Evolutionary conservation across 2,797 vertebrate genomes (phyloP).

Genomic region (Acanthiza pusilla): DNA sequence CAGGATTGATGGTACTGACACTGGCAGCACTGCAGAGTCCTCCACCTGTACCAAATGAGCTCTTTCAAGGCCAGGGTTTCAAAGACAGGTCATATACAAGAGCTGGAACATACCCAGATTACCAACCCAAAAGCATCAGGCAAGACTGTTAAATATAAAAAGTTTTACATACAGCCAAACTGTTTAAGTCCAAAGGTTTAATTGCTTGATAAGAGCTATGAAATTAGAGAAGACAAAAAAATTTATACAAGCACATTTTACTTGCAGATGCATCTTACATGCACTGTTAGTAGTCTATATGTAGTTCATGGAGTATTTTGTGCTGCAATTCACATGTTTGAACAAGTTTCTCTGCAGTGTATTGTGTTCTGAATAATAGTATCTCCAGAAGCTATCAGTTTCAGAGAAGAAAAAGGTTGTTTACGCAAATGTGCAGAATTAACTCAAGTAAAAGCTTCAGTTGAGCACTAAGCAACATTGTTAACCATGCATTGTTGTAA

Average conservation of each 20-base stretch:
- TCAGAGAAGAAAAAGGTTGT: background rate
- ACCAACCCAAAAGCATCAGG: background rate
- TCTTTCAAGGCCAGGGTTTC: background rate
- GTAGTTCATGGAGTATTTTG: background rate
- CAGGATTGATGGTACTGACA: accelerated
- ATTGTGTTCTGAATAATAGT: background rate
- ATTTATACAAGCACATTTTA: background rate
- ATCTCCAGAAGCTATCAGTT: background rate
- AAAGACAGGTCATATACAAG: background rate
- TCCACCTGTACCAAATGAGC: background rate
- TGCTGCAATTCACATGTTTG: background rate
- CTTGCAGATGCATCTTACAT: background rate
- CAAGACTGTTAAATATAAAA: background rate
- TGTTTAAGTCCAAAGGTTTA: background rate
- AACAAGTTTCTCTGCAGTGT: background rate
- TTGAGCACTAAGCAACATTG: background rate
- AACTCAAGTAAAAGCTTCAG: background rate
- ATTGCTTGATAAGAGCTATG: background rate
- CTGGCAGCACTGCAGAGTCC: background rate
- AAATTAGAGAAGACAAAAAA: background rate
- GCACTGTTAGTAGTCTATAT: no score
- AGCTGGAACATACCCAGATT: background rate
- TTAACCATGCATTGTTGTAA: background rate
- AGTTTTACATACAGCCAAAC: background rate
- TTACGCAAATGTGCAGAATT: background rate